Base-by-base conservation (phyloP, 2,888 invertebrate species). In the Pseudolycoriella hygida region DNA sequence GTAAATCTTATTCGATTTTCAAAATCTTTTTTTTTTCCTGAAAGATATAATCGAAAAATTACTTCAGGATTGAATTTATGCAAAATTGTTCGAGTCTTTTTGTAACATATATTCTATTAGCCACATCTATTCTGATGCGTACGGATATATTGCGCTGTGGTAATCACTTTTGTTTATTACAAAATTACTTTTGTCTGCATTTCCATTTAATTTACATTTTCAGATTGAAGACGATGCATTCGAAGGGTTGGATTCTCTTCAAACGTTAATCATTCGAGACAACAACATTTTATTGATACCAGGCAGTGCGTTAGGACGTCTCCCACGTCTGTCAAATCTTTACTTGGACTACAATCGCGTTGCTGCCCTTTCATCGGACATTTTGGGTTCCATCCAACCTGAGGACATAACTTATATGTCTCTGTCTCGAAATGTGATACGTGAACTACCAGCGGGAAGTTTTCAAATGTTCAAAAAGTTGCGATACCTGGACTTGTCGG, bases 141-240 rank as follows among this genome's bases (percentile, higher is more conserved):
- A n/a, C n/a, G n/a, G n/a, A n/a, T n/a, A n/a, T n/a, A n/a, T n/a
- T n/a, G n/a, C n/a, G n/a, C n/a, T n/a, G n/a, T n/a, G n/a, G n/a
- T n/a, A n/a, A n/a, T n/a, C n/a, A n/a, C n/a, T n/a, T n/a, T n/a
- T n/a, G n/a, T n/a, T n/a, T n/a, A n/a, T n/a, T n/a, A n/a, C n/a
- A n/a, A n/a, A n/a, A n/a, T 25, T 25, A 8, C 25, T 25, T 25
- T 25, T 25, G 25, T 25, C 8, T n/a, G n/a, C n/a, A n/a, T 25
- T 25, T 6, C 25, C 25, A 25, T 25, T 25, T n/a, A n/a, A n/a
- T n/a, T n/a, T n/a, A n/a, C n/a, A n/a, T n/a, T 66, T 67, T 39
- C 65, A 87, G 87, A 80, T 90, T 48, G 88, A 89, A 66, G 87
- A 87, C 54, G 85, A 86, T 51, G 83, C 86, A 0, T 81, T 90